Percentiles rank a stretch among this genome's conserved stretches.
phyloP scores from a whole-genome alignment of 2,888 invertebrate species.

The Eupithecia tripunctaria region DNA sequence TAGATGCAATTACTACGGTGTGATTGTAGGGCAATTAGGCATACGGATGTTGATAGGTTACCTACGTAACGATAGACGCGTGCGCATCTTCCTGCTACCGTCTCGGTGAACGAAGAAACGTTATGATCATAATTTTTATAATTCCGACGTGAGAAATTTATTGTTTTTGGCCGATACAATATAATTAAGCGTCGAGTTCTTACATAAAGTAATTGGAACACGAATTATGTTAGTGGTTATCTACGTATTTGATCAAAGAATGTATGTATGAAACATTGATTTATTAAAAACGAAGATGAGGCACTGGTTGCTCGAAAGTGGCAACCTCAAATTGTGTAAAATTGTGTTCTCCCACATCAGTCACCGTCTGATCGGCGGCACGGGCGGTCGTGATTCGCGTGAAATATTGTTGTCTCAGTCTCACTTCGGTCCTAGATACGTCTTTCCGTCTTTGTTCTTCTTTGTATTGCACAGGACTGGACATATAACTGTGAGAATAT shows the following conservation, averaged over 20 bases:
- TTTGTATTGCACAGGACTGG: no score
- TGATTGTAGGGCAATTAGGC: slow-evolving; percentile 65
- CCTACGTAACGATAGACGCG: slow-evolving; percentile 41
- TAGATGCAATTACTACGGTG: slow-evolving; percentile 59
- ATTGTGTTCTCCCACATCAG: no score
- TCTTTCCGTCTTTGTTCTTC: no score
- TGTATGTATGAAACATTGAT: no score
- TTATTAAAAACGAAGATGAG: no score
- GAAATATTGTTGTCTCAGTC: no score
- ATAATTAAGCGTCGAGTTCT: neutral
- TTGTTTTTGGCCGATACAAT: neutral
- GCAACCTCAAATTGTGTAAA: no score
- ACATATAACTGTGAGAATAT: no score
- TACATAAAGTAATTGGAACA: neutral
- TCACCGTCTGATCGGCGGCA: no score
- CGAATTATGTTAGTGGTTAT: neutral
- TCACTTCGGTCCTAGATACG: no score
- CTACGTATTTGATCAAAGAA: neutral
- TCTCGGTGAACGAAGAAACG: slow-evolving; percentile 47
- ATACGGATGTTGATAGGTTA: slow-evolving; percentile 57
- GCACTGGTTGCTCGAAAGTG: no score
- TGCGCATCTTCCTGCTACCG: slow-evolving; percentile 53
- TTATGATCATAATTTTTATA: slow-evolving; percentile 30
- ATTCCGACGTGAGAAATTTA: slow-evolving; percentile 4
- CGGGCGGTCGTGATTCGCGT: no score